Conservation (phyloP, 2,113 vertebrate genomes). For the Microtus richardsoni region DNA sequence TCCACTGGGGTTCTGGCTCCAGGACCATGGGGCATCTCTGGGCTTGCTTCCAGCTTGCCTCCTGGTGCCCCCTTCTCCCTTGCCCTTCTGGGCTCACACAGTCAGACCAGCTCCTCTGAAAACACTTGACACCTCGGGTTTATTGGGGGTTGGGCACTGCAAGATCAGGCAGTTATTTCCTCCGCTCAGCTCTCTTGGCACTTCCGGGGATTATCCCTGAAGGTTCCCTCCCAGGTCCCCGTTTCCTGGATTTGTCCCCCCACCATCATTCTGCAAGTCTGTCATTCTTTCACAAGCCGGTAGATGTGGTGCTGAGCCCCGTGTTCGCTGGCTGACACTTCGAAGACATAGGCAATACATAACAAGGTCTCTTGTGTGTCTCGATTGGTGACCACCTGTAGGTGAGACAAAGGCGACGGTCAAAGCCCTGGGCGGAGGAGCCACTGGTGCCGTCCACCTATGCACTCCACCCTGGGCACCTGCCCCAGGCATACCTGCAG, state of each 20-base stretch:
- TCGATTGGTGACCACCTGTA: conserved; percentile 96
- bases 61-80: not conserved
- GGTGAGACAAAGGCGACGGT: conserved; percentile 64
- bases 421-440: not conserved
- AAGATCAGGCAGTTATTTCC: conserved; percentile 72
- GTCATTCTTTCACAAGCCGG: conserved; percentile 96
- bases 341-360: conserved; percentile 96
- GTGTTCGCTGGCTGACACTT: conserved; percentile 95
- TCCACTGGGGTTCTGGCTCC: not conserved
- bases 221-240: conserved; percentile 41
- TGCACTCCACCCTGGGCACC: accelerated
- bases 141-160: conserved; percentile 83
- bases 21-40: not conserved
- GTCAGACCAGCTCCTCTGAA: conserved; percentile 83
- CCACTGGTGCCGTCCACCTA: not conserved
- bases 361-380: conserved; percentile 97
- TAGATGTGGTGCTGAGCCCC: conserved; percentile 98
- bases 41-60: not conserved
- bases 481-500: conserved; percentile 88
- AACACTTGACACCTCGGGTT: conserved; percentile 84
- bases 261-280: conserved; percentile 76
- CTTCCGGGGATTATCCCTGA: not conserved
- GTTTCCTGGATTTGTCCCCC: conserved; percentile 72
- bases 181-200: not conserved
- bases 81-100: conserved; percentile 69